Evolutionary conservation across 2,797 vertebrate genomes (phyloP), one percentile per base, ranked within the genome.

Genomic region (Sebastes melanostomus): DNA sequence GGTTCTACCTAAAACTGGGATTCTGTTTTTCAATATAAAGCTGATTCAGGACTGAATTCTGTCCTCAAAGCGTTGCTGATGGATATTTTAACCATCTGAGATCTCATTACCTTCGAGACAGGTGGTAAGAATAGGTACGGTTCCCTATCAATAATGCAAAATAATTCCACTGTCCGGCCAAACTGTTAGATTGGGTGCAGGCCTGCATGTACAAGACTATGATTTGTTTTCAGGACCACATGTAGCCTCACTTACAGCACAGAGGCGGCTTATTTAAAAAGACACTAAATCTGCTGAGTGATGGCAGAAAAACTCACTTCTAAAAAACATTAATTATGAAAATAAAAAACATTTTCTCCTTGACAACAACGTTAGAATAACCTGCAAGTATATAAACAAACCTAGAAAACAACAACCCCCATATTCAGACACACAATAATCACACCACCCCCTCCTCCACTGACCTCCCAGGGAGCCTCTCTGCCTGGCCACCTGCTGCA

Each of bases 71-170:
- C 60, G 77, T 86, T 81, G 46, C 65, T 12, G 70, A 66, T 84
- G 86, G 89, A 94, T 91, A 93, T 91, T 94, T 94, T 92, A 91
- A 86, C 89, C 72, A 81, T 58, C n/a, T 79, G 83, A 91, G 96
- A 95, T 99, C 97, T 84, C 86, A 94, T 99, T 99, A 97, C 98
- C 86, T 84, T 83, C 2, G 60, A 87, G 93, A 92, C 94, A 95
- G 95, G 95, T 95, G 95, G 96, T 95, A 94, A 94, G 94, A 96
- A 95, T 70, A 58, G 95, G 96, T 95, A 95, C 24, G 59, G 94
- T 96, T 95, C 92, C 96, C 93, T 93, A 97, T 99, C 86, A 98
- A 99, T 99, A 97, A 98, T 97, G 94, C 93, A 98, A 85, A 90
- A 97, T 97, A 96, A 96, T 98, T 98, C 98, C 97, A 95, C 93